Evolutionary conservation across 2,113 vertebrate genomes (phyloP), one percentile per base, ranked within the genome.

Genomic region (Nestor notabilis): DNA sequence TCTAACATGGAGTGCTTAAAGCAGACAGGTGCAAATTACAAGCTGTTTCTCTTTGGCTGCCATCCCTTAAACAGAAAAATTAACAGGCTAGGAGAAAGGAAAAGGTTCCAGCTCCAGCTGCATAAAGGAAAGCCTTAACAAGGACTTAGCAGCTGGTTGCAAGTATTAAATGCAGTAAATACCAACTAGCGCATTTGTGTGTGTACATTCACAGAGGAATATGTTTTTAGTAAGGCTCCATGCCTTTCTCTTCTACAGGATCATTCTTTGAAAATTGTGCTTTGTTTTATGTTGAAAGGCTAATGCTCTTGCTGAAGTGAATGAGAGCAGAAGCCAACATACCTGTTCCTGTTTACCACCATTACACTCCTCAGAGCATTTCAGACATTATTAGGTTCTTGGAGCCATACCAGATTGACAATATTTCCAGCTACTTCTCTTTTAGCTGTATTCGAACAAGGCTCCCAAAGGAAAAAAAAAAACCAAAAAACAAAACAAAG

Each of bases 11-110:
- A 91, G 29, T 58, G 89, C 83, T 97, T 87, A 85, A 95, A 96
- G 95, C 95, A 97, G 97, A 96, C 97, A 98, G 97, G 98, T 98
- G 98, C 96, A 97, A 96, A 97, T 93, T 96, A 90, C 95, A 97
- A 97, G 90, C 97, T 96, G 94, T 91, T 98, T 97, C 93, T 92
- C 93, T 96, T 90, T 97, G 97, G 96, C 93, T 96, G 86, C 96
- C 65, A 37, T 90, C 92, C 96, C 95, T 98, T 96, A 97, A 96
- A 95, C 29, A 83, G 83, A 65, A 52, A 75, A 87, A 97, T 93
- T 93, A 94, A 95, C 96, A 84, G 95, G 47, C 58, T 75, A 39
- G 58, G 83, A 90, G 93, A 87, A 97, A 69, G 80, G 74, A 93
- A 96, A 88, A 85, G 68, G 46, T 91, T 97, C 91, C 94, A 91